Evolutionary conservation across 2,888 invertebrate genomes (phyloP), one percentile per base, ranked within the genome.

Genomic region (Lydus trimaculatus): DNA sequence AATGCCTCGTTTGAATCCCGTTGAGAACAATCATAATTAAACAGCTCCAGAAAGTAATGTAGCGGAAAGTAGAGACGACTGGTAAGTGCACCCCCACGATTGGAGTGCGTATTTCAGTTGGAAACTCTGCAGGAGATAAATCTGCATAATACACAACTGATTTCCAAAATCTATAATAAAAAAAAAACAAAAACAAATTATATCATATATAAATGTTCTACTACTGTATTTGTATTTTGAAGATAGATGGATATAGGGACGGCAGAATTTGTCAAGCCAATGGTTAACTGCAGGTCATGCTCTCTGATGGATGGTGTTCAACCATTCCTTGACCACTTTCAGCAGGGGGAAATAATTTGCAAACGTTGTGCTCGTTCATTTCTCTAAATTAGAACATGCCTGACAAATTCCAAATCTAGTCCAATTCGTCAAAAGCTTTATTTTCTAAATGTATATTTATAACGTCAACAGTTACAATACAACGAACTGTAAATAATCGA

Each of bases 21-120:
- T 76, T 72, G 79, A 77, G 79, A 79, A 79, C 78, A 80, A 80
- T 81, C 79, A 80, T 79, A 81, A 81, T 81, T 80, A 81, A 81
- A 78, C 75, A 78, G 76, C 75, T 78, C 73, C 72, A 76, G 76
- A 77, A 56, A 74, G 81, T 78, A 81, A 81, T 81, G 80, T 78
- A 74, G 77, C 73, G 79, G 79, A 81, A 80, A 78, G 76, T 73
- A 77, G 78, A 77, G 78, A 76, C 78, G 76, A 76, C 77, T 69
- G 67, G 72, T 71, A 72, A 74, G 72, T 66, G 75, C 70, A 62
- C 58, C 31, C 39, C 66, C 36, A 65, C 70, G 74, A 75, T 77
- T 75, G 71, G 73, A 78, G 76, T 80, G 78, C 77, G 78, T 78
- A 73, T 76, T 75, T 73, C 68, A 72, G 72, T 75, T 76, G 67